Conservation (phyloP, 1,140 invertebrate species). For the Hypsibius dujardini region DNA sequence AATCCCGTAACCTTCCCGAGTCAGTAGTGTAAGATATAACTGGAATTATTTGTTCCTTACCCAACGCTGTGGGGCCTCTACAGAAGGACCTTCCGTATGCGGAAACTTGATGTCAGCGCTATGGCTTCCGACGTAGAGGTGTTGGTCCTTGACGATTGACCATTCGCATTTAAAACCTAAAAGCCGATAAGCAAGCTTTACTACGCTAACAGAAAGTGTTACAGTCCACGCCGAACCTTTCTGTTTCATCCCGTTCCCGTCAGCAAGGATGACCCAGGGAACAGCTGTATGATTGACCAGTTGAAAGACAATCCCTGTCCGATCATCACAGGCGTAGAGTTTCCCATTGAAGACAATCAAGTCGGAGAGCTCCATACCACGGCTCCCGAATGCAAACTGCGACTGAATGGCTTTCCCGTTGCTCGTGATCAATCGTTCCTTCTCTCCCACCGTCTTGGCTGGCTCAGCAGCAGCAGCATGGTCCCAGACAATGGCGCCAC, state of each 20-base stretch:
- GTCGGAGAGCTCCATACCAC: constrained; percentile 95
- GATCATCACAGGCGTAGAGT: constrained; percentile 75
- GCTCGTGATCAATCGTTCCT: not conserved
- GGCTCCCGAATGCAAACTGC: constrained; percentile 44
- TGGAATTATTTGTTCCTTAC: no score
- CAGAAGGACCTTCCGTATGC: not conserved
- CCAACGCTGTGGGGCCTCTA: constrained; percentile 1
- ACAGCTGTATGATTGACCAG: constrained; percentile 46
- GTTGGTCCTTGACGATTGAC: constrained; percentile 76
- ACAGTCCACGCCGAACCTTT: constrained; percentile 21
- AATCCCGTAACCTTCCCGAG: no score
- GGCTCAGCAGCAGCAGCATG: not conserved
- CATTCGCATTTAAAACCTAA: constrained; percentile 87
- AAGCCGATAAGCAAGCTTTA: constrained; percentile 20
- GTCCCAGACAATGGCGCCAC: constrained; percentile 30
- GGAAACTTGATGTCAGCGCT: constrained; percentile 34
- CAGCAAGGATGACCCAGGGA: constrained; percentile 76
- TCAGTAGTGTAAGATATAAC: no score
- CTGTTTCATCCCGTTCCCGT: constrained; percentile 60
- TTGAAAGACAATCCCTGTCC: constrained; percentile 81
- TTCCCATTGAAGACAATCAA: constrained; percentile 79
- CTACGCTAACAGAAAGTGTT: constrained; percentile 14
- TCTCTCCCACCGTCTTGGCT: not conserved
- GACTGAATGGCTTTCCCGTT: constrained; percentile 48
- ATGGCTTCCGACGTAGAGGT: constrained; percentile 78